Conservation (phyloP, 2,797 vertebrate species). For the Coccyzus lansbergi region DNA sequence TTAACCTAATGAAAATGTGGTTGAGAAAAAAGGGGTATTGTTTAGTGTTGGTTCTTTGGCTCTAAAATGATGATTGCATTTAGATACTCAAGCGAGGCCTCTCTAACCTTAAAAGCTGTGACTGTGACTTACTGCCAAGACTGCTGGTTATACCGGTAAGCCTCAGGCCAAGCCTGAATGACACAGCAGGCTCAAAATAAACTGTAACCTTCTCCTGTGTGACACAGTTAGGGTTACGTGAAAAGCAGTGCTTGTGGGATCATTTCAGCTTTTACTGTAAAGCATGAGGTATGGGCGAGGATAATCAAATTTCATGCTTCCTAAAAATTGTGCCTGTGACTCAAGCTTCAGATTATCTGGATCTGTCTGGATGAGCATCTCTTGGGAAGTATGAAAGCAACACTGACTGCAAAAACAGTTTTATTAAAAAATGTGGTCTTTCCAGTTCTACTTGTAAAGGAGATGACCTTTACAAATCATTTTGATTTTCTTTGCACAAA, state of each 20-base stretch:
- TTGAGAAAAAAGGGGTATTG: neutral
- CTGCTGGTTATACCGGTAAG: neutral
- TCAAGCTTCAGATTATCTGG: neutral
- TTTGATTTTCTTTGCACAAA: neutral
- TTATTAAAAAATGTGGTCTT: neutral
- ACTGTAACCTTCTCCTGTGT: neutral
- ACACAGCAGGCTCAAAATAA: slow-evolving; percentile 51
- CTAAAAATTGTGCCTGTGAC: slow-evolving; percentile 22
- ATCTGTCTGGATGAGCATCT: neutral
- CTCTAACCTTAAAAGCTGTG: neutral
- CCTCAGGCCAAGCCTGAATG: slow-evolving; percentile 23
- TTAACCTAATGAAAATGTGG: slow-evolving; percentile 15
- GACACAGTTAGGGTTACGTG: neutral
- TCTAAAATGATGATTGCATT: slow-evolving; percentile 5
- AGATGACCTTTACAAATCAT: neutral
- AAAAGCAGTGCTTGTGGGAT: neutral
- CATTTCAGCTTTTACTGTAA: slow-evolving; percentile 40
- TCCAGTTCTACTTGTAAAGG: neutral
- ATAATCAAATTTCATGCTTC: neutral
- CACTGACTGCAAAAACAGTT: neutral
- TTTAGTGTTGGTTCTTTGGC: neutral
- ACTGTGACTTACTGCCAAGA: neutral
- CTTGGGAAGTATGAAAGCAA: neutral
- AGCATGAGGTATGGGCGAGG: slow-evolving; percentile 9
- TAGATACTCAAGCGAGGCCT: neutral